Conservation (phyloP, 2,797 vertebrate genomes). For the Balearica regulorum region DNA sequence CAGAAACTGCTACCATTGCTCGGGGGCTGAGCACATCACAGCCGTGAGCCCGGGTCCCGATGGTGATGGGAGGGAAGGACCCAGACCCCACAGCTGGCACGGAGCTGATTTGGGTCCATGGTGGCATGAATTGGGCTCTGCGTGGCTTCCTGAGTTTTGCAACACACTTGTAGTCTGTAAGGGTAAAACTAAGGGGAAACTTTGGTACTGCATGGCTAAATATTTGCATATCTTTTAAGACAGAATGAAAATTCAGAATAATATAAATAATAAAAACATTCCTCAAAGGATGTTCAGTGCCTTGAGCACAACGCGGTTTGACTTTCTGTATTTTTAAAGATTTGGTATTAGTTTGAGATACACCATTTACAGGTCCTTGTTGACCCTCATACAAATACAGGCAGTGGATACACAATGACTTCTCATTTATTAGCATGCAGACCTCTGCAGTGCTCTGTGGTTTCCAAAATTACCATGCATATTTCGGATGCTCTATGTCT, state of each 20-base stretch:
- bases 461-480: background rate
- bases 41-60: fast-evolving
- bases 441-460: background rate
- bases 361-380: background rate
- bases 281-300: background rate
- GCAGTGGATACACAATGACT: background rate
- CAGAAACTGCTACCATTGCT: background rate
- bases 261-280: background rate
- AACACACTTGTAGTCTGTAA: background rate
- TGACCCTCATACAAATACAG: background rate
- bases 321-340: background rate
- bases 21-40: background rate
- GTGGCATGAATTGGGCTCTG: background rate
- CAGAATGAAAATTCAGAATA: background rate
- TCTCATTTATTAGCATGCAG: background rate
- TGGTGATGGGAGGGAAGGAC: background rate
- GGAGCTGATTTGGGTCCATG: fast-evolving
- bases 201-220: background rate
- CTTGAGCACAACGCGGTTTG: background rate
- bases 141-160: background rate
- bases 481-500: background rate
- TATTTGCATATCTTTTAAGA: background rate
- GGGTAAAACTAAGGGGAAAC: background rate
- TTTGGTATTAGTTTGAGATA: background rate
- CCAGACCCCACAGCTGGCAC: background rate